These are phyloP conservation scores for Hormaphis cornu DNA, from an alignment of 1,140 invertebrate genomes.

Conservation along the genomic window DNA sequence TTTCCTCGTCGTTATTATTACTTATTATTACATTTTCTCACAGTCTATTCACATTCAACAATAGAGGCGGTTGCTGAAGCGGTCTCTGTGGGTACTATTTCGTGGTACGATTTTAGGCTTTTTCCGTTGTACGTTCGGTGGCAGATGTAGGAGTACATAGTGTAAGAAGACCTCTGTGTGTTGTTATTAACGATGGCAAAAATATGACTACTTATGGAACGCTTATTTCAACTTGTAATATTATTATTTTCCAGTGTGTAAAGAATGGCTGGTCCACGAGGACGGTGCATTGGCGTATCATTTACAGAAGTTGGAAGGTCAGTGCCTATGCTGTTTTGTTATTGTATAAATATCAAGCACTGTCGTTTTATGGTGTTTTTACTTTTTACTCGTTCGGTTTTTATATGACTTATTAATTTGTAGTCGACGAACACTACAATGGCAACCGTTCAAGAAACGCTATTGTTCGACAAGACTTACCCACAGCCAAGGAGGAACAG, in stretches of 20 bases:
- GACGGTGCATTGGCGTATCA: conserved; percentile 81
- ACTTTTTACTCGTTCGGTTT: not conserved
- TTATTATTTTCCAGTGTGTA: conserved; percentile 57
- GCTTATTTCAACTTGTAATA: not conserved
- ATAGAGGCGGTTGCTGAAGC: not conserved
- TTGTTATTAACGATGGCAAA: not conserved
- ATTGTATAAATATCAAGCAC: not conserved
- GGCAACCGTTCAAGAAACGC: conserved; percentile 79
- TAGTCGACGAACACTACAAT: conserved; percentile 71
- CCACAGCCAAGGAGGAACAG: conserved; percentile 72
- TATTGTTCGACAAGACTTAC: conserved; percentile 78
- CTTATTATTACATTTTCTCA: conserved; percentile 11
- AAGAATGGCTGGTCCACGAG: conserved; percentile 84
- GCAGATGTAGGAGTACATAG: not conserved
- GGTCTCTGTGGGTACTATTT: not conserved
- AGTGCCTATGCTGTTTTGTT: conserved; percentile 39
- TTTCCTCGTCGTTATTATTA: conserved; percentile 3
- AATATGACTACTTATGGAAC: not conserved
- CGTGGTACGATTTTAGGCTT: not conserved
- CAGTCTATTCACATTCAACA: conserved; percentile 22
- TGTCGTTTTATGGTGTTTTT: too few species aligned
- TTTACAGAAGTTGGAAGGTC: conserved; percentile 84
- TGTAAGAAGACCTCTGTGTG: not conserved
- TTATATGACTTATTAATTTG: not conserved
- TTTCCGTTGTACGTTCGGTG: not conserved